Evolutionary conservation across 2,797 vertebrate genomes (phyloP).

Genomic region (Margarornis squamiger): DNA sequence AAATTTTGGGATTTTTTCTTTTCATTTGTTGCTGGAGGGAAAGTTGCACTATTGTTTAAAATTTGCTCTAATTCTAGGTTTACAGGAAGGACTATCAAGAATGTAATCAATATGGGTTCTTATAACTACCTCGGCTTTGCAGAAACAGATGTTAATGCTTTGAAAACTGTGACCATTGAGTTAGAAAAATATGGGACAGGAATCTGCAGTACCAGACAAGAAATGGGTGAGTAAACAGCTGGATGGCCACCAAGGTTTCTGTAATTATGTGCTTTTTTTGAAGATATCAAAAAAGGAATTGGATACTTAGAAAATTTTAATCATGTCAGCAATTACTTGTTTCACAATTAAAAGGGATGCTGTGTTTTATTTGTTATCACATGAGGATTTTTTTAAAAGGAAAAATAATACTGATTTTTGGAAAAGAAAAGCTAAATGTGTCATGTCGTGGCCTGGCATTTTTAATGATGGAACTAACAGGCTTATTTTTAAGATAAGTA

Average conservation of each 20-base stretch:
- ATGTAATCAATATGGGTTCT: slow-evolving; percentile 94
- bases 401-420: background rate
- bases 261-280: background rate
- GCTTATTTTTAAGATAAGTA: background rate
- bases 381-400: background rate
- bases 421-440: background rate
- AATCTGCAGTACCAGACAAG: slow-evolving; percentile 89
- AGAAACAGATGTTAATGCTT: slow-evolving; percentile 84
- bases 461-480: background rate
- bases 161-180: slow-evolving; percentile 84
- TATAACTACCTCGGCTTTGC: slow-evolving; percentile 97
- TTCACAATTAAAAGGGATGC: background rate
- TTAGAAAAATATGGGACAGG: slow-evolving; percentile 82
- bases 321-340: background rate
- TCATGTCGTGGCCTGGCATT: background rate
- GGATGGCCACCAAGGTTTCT: background rate
- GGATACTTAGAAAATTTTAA: background rate
- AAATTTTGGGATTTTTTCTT: rapidly evolving
- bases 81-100: slow-evolving; percentile 87
- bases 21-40: background rate
- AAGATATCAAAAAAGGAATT: background rate
- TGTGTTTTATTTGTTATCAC: background rate
- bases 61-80: slow-evolving; percentile 77
- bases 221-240: slow-evolving; percentile 83
- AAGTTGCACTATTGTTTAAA: background rate